Evolutionary conservation across 2,888 invertebrate species (phyloP).

Genomic region (Tipula vernalis): DNA sequence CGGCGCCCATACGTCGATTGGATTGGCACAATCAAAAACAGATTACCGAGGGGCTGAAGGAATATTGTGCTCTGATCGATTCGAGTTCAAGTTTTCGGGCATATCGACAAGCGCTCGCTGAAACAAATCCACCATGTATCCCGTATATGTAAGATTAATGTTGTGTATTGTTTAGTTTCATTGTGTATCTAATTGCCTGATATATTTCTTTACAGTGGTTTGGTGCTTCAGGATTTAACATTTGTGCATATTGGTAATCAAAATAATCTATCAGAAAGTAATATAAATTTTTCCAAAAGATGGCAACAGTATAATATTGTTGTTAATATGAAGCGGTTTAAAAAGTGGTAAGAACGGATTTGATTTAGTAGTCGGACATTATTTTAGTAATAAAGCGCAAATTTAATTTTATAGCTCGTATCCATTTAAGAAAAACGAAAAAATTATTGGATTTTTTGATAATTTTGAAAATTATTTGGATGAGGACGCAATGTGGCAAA

Average conservation of each 20-base stretch:
- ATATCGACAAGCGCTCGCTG: conserved; percentile 88
- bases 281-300: conserved; percentile 91
- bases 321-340: conserved; percentile 95
- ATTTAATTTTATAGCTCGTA: conserved; percentile 56
- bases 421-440: conserved; percentile 84
- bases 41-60: conserved; percentile 81
- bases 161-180: not conserved
- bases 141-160: conserved; percentile 85
- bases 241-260: conserved; percentile 97
- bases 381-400: not conserved
- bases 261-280: conserved; percentile 73
- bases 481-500: conserved; percentile 98
- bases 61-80: conserved; percentile 93
- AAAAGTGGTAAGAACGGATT: conserved; percentile 66
- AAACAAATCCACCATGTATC: conserved; percentile 95
- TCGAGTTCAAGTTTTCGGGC: conserved; percentile 95
- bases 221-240: conserved; percentile 96
- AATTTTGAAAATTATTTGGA: conserved; percentile 91
- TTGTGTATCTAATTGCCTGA: not conserved
- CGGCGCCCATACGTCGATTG: conserved; percentile 79
- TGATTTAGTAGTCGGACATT: not conserved
- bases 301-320: conserved; percentile 99
- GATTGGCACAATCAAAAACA: conserved; percentile 88
- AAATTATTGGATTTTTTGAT: conserved; percentile 89
- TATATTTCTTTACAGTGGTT: conserved; percentile 51